phyloP scores from a whole-genome alignment of 30 jellyfish, hydroid and myxozoan genomes.

The Mastigias papua region DNA sequence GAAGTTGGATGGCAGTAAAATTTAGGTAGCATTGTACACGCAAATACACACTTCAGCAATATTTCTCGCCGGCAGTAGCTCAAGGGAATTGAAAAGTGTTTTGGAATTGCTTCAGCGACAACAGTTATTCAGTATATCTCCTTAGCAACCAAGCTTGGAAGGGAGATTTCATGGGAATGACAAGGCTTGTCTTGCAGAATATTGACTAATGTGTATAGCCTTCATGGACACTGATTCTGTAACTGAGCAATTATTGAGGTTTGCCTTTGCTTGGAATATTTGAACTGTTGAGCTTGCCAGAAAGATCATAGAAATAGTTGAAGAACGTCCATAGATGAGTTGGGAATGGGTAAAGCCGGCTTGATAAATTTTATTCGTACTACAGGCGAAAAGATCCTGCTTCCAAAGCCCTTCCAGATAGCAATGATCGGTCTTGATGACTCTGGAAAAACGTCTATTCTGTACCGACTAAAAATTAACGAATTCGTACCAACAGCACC shows the following conservation, averaged over 20 bases:
- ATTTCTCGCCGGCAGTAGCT: background rate
- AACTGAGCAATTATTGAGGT: no score
- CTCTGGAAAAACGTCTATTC: conserved; percentile 90
- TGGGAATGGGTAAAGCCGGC: conserved; percentile 81
- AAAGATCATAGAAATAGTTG: no score
- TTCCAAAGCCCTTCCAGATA: conserved; percentile 77
- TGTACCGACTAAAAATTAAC: conserved; percentile 83
- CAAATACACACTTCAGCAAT: no score
- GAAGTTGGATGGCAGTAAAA: no score
- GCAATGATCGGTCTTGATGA: conserved; percentile 89
- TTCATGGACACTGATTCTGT: no score
- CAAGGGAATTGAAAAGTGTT: background rate
- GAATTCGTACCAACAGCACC: conserved; percentile 87
- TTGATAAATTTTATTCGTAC: conserved; percentile 63
- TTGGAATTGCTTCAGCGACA: background rate
- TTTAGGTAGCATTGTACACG: no score
- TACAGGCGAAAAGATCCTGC: conserved; percentile 65
- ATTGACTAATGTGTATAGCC: no score
- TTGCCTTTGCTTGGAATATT: no score
- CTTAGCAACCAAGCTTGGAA: background rate
- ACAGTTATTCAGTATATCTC: background rate
- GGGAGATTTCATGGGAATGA: no score
- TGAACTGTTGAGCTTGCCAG: no score
- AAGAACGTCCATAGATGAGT: background rate
- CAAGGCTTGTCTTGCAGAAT: no score